A percentile compares a stretch with the other conserved stretches of the same genome.
Evolutionary conservation across 2,113 vertebrate species (phyloP).

Genomic region (Gymnogyps californianus): DNA sequence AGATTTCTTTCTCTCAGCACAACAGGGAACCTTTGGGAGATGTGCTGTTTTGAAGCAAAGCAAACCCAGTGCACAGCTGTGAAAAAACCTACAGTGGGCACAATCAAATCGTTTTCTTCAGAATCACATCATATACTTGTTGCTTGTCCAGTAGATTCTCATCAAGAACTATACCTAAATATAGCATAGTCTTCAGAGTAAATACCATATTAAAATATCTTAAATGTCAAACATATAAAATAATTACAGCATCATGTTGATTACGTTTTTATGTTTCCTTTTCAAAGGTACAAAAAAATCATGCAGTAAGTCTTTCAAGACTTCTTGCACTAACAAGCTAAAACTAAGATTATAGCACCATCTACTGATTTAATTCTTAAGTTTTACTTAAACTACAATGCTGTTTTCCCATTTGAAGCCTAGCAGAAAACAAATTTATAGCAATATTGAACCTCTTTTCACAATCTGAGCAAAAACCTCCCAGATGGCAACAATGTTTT

Average conservation of each 20-base stretch:
- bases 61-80: background rate
- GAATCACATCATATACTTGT: background rate
- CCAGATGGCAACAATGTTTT: background rate
- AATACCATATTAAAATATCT: background rate
- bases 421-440: background rate
- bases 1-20: background rate
- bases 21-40: background rate
- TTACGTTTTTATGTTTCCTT: background rate
- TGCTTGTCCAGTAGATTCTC: slow-evolving; percentile 9
- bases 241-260: slow-evolving; percentile 7
- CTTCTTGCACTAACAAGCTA: background rate
- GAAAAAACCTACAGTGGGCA: background rate
- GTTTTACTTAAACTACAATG: background rate
- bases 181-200: background rate
- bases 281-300: background rate
- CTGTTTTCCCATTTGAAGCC: background rate
- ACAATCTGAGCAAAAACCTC: background rate
- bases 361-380: slow-evolving; percentile 66
- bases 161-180: background rate
- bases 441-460: background rate
- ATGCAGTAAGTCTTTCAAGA: background rate
- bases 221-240: slow-evolving; percentile 44
- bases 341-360: slow-evolving; percentile 75
- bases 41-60: background rate
- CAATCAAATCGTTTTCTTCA: background rate